Conservation (phyloP, 2,888 invertebrate species). For the Tetrapedia diversipes region DNA sequence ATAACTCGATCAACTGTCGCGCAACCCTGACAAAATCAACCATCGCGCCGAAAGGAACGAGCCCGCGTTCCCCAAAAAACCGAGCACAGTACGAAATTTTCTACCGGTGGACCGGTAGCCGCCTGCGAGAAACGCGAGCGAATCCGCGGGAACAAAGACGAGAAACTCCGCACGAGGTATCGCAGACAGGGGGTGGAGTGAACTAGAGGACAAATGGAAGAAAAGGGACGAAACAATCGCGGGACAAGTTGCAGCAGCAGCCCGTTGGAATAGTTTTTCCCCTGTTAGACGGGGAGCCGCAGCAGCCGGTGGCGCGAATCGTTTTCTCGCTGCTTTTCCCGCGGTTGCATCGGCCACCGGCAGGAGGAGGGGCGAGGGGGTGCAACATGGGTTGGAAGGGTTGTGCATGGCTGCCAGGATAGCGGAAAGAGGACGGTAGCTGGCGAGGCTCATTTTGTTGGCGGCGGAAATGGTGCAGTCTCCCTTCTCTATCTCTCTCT, state of each 20-base stretch:
- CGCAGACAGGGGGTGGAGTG: background rate
- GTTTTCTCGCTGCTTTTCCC: conserved; percentile 72
- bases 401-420: conserved; percentile 33
- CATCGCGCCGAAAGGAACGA: background rate
- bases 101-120: background rate
- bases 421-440: conserved; percentile 62
- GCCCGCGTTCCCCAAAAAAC: background rate
- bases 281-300: conserved; percentile 33
- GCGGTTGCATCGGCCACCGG: conserved; percentile 42
- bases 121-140: conserved; percentile 26
- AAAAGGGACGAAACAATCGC: conserved; percentile 54
- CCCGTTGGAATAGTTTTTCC: conserved; percentile 50
- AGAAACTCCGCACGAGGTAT: conserved; percentile 6
- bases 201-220: background rate
- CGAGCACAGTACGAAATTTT: background rate
- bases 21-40: background rate
- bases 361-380: conserved; percentile 16
- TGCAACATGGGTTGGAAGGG: conserved; percentile 45
- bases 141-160: conserved; percentile 16
- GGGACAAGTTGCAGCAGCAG: conserved; percentile 53
- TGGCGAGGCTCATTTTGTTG: conserved; percentile 82
- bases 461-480: conserved; percentile 74
- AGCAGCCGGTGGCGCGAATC: conserved; percentile 66
- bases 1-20: conserved; percentile 9
- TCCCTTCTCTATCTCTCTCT: conserved; percentile 32